phyloP scores from a whole-genome alignment of 2,888 invertebrate species.

The Biston stratarius region DNA sequence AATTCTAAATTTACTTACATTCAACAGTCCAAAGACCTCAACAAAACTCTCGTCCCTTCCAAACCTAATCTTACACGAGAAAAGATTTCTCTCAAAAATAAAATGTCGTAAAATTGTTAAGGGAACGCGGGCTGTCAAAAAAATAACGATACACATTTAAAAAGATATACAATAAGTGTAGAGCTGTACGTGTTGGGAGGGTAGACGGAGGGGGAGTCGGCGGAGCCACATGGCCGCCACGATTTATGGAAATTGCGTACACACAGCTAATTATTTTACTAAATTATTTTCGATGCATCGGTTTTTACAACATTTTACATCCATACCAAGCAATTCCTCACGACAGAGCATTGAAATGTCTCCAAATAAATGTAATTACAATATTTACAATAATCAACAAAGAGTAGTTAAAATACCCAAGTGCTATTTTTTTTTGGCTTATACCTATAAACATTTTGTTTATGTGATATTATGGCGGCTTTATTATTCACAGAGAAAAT shows the following conservation, averaged over 20 bases:
- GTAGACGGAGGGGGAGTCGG: constrained; percentile 6
- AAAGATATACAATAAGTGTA: constrained; percentile 76
- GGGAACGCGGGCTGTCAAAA: constrained; percentile 74
- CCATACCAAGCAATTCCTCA: not conserved
- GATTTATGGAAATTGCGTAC: constrained; percentile 37
- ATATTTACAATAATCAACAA: no score
- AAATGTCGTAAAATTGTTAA: constrained; percentile 64
- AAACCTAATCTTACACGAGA: constrained; percentile 36
- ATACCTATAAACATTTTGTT: no score
- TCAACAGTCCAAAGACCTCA: constrained; percentile 15
- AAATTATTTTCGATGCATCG: constrained; percentile 14
- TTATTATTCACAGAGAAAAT: no score
- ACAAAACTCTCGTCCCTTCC: constrained; percentile 34
- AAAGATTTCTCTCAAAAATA: constrained; percentile 51
- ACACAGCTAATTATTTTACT: constrained; percentile 36
- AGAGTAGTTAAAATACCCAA: no score
- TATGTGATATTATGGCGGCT: no score
- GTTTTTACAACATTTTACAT: not conserved
- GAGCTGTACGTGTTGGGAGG: constrained; percentile 64
- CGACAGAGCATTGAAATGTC: no score
- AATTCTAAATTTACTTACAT: not conserved
- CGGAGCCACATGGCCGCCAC: constrained; percentile 17
- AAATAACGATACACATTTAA: constrained; percentile 80
- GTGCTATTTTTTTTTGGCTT: no score
- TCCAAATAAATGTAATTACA: no score